A percentile compares a stretch with the other conserved stretches of the same genome.
Conservation (phyloP, 2,888 invertebrate species). For the Caenorhabditis sp. region DNA sequence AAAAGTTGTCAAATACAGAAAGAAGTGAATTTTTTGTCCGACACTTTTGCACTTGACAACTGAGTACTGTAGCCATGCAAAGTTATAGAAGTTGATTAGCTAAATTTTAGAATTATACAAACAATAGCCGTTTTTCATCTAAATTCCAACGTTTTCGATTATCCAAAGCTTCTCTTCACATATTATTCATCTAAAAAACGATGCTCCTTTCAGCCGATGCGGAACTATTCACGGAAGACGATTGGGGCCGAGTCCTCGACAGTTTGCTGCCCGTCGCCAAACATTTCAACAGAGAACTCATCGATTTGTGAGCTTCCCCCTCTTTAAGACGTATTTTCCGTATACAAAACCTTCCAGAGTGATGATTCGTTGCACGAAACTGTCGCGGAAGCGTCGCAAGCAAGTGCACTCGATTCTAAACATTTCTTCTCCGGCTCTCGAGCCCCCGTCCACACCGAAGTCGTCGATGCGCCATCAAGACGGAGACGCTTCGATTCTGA, state of each 20-base stretch:
- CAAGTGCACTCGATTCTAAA: slow-evolving; percentile 38
- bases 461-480: too few species aligned
- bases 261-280: slow-evolving; percentile 25
- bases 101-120: too few species aligned
- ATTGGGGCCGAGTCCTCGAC: slow-evolving; percentile 35
- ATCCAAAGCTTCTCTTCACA: too few species aligned
- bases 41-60: too few species aligned
- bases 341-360: slow-evolving; percentile 19
- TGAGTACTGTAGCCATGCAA: too few species aligned
- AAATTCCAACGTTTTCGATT: too few species aligned
- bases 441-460: neutral
- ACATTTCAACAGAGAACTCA: slow-evolving; percentile 12
- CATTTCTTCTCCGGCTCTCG: slow-evolving; percentile 1
- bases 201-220: slow-evolving; percentile 21
- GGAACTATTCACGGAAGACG: slow-evolving; percentile 17
- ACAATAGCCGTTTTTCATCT: too few species aligned
- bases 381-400: slow-evolving; percentile 33
- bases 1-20: too few species aligned
- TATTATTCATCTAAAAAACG: too few species aligned
- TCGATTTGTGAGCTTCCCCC: slow-evolving; percentile 29
- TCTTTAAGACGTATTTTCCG: neutral
- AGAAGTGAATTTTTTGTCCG: too few species aligned
- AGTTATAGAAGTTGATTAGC: too few species aligned
- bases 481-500: neutral
- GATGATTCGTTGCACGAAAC: slow-evolving; percentile 21